Conservation (phyloP, 2,113 vertebrate species). For the Tetrao urogallus region DNA sequence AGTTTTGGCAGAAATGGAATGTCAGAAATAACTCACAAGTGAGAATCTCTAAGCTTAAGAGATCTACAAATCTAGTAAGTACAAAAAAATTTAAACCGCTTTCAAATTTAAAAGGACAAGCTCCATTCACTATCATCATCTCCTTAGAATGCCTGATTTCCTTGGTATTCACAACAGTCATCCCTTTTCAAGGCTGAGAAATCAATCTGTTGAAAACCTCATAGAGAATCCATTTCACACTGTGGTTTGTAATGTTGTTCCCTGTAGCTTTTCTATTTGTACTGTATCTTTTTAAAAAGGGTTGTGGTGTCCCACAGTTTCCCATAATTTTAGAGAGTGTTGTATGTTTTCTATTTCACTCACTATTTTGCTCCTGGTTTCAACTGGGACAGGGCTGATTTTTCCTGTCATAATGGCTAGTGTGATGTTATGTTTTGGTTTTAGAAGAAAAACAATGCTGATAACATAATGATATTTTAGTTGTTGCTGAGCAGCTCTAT, state of each 20-base stretch:
- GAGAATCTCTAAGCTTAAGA: neutral
- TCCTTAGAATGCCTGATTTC: neutral
- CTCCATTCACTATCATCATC: neutral
- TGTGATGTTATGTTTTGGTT: neutral
- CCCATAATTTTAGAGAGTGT: neutral
- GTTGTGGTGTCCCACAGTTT: neutral
- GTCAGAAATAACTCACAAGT: neutral
- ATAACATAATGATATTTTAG: neutral
- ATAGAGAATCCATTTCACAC: neutral
- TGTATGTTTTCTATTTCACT: neutral
- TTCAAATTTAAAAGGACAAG: neutral
- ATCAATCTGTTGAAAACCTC: neutral
- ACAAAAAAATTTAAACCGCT: neutral
- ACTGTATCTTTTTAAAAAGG: neutral
- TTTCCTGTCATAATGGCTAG: neutral
- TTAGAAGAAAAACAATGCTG: neutral
- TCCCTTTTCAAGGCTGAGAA: neutral
- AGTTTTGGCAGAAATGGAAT: neutral
- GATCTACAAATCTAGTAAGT: neutral
- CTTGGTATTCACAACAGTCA: neutral
- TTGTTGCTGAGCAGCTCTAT: neutral
- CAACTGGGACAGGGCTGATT: neutral
- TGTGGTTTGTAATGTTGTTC: neutral
- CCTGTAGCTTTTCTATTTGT: neutral
- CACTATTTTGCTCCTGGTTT: neutral